Evolutionary conservation across 2,113 vertebrate species (phyloP).

Genomic region (Silurus asotus): DNA sequence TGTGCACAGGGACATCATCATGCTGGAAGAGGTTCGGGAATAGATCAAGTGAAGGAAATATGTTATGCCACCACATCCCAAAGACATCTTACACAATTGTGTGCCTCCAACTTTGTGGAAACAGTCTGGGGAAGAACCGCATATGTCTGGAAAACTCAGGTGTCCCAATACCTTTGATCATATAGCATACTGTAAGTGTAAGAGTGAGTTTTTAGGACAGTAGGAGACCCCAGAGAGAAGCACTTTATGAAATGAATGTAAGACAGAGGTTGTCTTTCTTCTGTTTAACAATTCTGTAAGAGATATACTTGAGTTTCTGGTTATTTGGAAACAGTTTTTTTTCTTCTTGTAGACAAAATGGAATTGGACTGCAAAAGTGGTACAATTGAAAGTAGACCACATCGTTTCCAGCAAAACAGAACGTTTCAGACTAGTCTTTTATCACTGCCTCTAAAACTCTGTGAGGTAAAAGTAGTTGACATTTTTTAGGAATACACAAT

Average conservation of each 20-base stretch:
- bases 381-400: neutral
- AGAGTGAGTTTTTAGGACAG: neutral
- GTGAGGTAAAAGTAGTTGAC: neutral
- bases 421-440: neutral
- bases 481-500: neutral
- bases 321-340: neutral
- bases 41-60: too few species aligned
- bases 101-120: too few species aligned
- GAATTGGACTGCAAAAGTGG: neutral
- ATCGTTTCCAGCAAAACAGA: neutral
- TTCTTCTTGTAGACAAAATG: neutral
- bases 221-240: neutral
- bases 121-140: too few species aligned
- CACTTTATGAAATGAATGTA: slow-evolving; percentile 2
- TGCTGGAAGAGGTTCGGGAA: too few species aligned
- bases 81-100: too few species aligned
- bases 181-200: too few species aligned
- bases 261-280: neutral
- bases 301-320: neutral
- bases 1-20: too few species aligned
- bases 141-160: too few species aligned
- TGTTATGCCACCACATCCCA: too few species aligned
- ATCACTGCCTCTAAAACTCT: neutral
- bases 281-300: neutral
- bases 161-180: too few species aligned